phyloP scores from a whole-genome alignment of 2,113 vertebrate species.

The Odontesthes bonariensis region DNA sequence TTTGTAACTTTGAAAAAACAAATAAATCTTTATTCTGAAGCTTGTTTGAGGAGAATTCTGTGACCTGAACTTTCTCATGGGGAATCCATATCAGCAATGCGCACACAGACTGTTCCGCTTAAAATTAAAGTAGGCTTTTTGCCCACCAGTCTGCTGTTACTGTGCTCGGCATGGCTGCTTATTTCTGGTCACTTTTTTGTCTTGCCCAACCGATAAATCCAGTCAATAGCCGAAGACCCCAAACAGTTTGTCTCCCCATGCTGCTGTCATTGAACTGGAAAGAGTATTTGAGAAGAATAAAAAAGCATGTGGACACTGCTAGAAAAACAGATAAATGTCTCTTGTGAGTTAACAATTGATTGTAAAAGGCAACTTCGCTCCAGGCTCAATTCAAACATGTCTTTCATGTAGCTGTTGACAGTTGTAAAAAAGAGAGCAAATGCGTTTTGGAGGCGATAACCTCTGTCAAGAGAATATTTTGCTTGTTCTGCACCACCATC shows the following conservation, averaged over 20 bases:
- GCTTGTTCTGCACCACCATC: conserved; percentile 19
- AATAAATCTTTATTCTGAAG: conserved; percentile 31
- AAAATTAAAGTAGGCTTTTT: conserved; percentile 12
- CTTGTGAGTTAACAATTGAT: conserved; percentile 28
- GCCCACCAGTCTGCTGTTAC: conserved; percentile 30
- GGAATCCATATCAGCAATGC: conserved; percentile 69
- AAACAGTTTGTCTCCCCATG: conserved; percentile 28
- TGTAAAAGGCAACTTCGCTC: conserved; percentile 42
- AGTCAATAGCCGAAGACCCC: conserved; percentile 29
- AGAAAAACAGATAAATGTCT: conserved; percentile 35
- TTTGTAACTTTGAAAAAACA: conserved; percentile 40
- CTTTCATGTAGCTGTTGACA: conserved; percentile 16
- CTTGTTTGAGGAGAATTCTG: conserved; percentile 60
- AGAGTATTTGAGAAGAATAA: conserved; percentile 34
- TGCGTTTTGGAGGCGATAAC: conserved; percentile 31
- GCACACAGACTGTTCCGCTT: conserved; percentile 55
- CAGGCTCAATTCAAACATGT: conserved; percentile 8
- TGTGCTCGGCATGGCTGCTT: conserved; percentile 43
- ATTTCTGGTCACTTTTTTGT: conserved; percentile 41
- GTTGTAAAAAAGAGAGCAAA: neutral
- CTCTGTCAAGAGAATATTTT: conserved; percentile 20
- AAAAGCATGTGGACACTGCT: neutral
- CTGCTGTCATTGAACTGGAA: conserved; percentile 23
- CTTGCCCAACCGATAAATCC: conserved; percentile 40
- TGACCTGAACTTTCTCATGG: conserved; percentile 62